Conservation (phyloP, 2,113 vertebrate species). For the Poeciliopsis turrubarensis region DNA sequence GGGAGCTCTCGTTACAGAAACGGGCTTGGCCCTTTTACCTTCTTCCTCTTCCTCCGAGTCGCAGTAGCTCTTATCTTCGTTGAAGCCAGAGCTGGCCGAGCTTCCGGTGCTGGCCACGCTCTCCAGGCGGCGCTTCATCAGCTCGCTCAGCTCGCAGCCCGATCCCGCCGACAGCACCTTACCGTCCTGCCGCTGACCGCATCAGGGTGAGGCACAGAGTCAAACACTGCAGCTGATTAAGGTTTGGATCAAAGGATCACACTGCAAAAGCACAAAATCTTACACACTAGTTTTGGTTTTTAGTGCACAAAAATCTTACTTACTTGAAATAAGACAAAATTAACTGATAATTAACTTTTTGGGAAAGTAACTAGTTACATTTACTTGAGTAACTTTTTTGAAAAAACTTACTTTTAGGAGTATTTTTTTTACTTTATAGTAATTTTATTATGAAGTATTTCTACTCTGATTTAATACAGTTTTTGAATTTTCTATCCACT, state of each 20-base stretch:
- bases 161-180: slow-evolving; percentile 82
- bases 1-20: slow-evolving; percentile 56
- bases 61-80: slow-evolving; percentile 96
- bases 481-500: too few relatives aligned
- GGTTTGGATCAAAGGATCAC: background rate
- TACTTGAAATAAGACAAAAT: too few relatives aligned
- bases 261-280: too few relatives aligned
- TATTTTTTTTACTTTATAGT: too few relatives aligned
- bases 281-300: too few relatives aligned
- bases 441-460: too few relatives aligned
- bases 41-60: slow-evolving; percentile 95
- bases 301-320: too few relatives aligned
- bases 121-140: slow-evolving; percentile 91
- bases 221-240: background rate
- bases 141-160: slow-evolving; percentile 86
- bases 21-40: slow-evolving; percentile 80
- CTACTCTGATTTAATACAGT: too few relatives aligned
- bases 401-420: too few relatives aligned
- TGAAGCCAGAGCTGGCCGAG: slow-evolving; percentile 93
- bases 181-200: slow-evolving; percentile 81
- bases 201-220: slow-evolving; percentile 7
- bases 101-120: slow-evolving; percentile 94
- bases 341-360: too few relatives aligned
- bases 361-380: too few relatives aligned
- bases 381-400: too few relatives aligned